Evolutionary conservation across 2,797 vertebrate species (phyloP).

Genomic region (Takifugu ocellatus): DNA sequence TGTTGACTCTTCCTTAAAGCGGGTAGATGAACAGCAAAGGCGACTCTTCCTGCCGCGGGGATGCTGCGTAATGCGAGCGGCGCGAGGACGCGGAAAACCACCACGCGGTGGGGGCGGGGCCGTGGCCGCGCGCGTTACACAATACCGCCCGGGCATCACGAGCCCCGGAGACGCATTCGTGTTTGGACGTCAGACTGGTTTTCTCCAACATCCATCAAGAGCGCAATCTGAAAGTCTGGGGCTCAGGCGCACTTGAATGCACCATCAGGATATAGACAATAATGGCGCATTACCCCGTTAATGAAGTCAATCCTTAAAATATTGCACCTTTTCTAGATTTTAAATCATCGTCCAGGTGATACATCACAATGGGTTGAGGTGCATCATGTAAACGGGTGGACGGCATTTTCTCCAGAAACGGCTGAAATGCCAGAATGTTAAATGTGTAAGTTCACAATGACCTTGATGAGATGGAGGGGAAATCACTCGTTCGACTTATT

Average conservation of each 20-base stretch:
- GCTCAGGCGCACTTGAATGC: background rate
- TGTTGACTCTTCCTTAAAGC: constrained; percentile 19
- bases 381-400: too few species aligned
- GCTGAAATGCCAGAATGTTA: too few species aligned
- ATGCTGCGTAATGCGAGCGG: background rate
- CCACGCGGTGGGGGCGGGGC: constrained; percentile 11
- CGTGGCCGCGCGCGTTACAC: constrained; percentile 12
- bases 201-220: background rate
- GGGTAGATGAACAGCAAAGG: background rate
- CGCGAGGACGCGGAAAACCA: background rate
- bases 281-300: too few species aligned
- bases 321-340: too few species aligned
- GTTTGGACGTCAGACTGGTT: background rate
- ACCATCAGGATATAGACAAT: too few species aligned
- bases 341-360: too few species aligned
- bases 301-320: too few species aligned
- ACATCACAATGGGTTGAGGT: too few species aligned
- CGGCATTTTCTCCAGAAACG: too few species aligned
- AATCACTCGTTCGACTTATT: too few species aligned
- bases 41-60: background rate
- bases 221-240: background rate
- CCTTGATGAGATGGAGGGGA: too few species aligned
- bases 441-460: too few species aligned
- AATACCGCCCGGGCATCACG: constrained; percentile 1
- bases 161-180: background rate